phyloP scores from a whole-genome alignment of 2,113 vertebrate species.

The Delphinapterus leucas region DNA sequence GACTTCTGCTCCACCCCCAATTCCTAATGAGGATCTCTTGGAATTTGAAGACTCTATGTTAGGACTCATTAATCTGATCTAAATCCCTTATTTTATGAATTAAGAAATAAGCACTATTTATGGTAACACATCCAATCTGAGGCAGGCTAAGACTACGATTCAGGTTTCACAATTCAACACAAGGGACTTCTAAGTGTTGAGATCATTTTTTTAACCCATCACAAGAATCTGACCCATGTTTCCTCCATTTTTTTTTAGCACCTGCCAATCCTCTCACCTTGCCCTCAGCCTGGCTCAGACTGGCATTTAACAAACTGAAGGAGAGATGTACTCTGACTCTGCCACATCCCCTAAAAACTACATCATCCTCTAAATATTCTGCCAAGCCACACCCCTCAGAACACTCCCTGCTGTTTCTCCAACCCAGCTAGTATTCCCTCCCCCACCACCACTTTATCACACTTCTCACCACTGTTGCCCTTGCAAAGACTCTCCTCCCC shows the following conservation, averaged over 20 bases:
- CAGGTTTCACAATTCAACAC: background rate
- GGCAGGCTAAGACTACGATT: background rate
- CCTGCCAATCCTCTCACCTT: background rate
- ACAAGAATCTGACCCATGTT: background rate
- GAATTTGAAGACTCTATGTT: background rate
- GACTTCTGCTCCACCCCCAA: background rate
- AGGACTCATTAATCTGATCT: background rate
- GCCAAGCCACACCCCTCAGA: background rate
- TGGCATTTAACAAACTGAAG: background rate
- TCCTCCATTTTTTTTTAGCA: background rate
- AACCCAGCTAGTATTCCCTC: background rate
- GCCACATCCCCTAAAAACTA: background rate
- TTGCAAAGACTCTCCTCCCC: background rate
- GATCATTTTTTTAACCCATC: conserved; percentile 11
- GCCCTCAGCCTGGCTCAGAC: background rate
- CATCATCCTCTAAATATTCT: background rate
- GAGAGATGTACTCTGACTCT: background rate
- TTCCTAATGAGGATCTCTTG: background rate
- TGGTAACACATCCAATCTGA: background rate
- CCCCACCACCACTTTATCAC: background rate
- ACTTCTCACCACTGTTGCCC: background rate
- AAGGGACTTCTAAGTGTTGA: background rate
- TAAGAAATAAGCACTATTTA: background rate
- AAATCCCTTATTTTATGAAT: background rate
- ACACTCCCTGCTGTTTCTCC: background rate